Conservation (phyloP, 2,888 invertebrate genomes). For the Habroteleia sp. region DNA sequence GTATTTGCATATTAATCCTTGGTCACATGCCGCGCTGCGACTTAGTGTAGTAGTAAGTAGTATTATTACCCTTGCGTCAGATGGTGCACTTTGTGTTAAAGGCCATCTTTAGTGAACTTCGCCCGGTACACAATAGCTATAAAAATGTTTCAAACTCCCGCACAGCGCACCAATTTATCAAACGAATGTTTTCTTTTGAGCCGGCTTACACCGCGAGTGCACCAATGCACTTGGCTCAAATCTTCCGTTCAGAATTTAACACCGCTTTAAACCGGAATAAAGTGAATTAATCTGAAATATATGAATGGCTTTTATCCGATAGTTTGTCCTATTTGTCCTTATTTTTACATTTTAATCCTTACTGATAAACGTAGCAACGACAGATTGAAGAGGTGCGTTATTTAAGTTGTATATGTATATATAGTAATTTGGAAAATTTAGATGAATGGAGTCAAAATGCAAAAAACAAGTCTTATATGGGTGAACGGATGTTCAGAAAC, state of each 20-base stretch:
- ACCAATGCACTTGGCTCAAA: conserved; percentile 37
- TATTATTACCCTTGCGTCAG: conserved; percentile 58
- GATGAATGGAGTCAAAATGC: no score
- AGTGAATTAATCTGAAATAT: conserved; percentile 34
- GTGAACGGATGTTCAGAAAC: no score
- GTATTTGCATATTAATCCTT: conserved; percentile 73
- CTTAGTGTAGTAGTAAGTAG: conserved; percentile 57
- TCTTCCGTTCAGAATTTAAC: conserved; percentile 18
- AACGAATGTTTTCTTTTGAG: conserved; percentile 41
- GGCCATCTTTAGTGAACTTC: conserved; percentile 52
- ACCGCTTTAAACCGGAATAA: conserved; percentile 30
- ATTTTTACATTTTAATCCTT: no score
- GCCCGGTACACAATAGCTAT: conserved; percentile 24
- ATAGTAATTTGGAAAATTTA: no score
- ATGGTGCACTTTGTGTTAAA: conserved; percentile 60
- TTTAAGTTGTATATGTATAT: no score
- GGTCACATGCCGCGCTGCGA: conserved; percentile 65
- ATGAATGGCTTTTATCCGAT: neutral
- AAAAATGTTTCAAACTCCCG: conserved; percentile 43
- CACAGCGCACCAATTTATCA: conserved; percentile 37
- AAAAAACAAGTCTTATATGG: no score
- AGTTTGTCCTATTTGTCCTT: conserved; percentile 3
- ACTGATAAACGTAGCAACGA: no score
- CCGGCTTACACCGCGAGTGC: conserved; percentile 22
- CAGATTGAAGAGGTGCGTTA: no score